Conservation (phyloP, 2,888 invertebrate species). For the Chaetogeoica ovagalla region DNA sequence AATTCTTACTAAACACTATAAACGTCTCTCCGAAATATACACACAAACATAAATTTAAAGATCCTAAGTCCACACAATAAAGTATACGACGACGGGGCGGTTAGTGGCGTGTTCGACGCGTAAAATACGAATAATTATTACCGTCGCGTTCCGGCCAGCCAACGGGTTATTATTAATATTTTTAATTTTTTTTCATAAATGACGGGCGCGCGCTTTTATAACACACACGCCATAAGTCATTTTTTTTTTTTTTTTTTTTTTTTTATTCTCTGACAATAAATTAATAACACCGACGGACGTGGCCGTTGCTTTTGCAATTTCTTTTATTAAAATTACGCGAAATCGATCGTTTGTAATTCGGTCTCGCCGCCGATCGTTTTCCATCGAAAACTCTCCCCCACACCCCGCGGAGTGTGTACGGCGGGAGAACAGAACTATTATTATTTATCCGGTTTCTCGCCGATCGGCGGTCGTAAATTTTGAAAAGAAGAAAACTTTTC, state of each 20-base stretch:
- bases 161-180: constrained; percentile 3
- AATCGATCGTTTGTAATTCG: constrained; percentile 53
- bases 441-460: constrained; percentile 50
- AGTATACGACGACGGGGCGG: neutral
- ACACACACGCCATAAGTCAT: constrained; percentile 41
- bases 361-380: constrained; percentile 25
- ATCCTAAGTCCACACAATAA: constrained; percentile 52
- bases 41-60: constrained; percentile 16
- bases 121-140: constrained; percentile 52
- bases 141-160: constrained; percentile 34
- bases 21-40: constrained; percentile 14
- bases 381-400: constrained; percentile 40
- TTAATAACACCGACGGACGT: constrained; percentile 50
- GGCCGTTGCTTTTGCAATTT: constrained; percentile 49
- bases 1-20: constrained; percentile 43
- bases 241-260: constrained; percentile 26
- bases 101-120: constrained; percentile 28
- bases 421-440: too few relatives aligned
- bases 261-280: constrained; percentile 49
- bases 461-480: constrained; percentile 46
- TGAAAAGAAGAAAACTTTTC: constrained; percentile 52
- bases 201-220: constrained; percentile 32
- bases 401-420: too few relatives aligned
- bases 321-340: constrained; percentile 53
- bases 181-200: constrained; percentile 34